Conservation (phyloP, 2,797 vertebrate genomes). For the Rallus crepitans region DNA sequence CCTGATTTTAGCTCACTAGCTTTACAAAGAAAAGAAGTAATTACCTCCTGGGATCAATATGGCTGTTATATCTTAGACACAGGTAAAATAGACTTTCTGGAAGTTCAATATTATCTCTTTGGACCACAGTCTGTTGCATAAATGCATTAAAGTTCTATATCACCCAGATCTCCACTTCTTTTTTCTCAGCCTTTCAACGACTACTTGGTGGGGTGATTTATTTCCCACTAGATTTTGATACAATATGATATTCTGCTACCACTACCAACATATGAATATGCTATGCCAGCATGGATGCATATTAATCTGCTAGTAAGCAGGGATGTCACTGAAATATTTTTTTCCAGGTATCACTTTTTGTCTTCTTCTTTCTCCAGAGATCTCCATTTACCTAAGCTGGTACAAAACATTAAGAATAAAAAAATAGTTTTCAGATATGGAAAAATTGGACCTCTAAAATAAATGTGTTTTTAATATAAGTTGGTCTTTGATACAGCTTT, state of each 20-base stretch:
- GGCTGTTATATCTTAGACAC: neutral
- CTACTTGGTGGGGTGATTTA: neutral
- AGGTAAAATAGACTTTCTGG: neutral
- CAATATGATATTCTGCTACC: neutral
- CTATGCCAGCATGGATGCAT: neutral
- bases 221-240: neutral
- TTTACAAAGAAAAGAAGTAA: neutral
- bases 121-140: neutral
- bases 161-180: neutral
- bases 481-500: neutral
- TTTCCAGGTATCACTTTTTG: neutral
- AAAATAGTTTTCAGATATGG: neutral
- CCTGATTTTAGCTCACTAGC: neutral
- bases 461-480: neutral
- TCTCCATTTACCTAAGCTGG: neutral
- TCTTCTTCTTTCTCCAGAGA: neutral
- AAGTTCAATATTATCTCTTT: neutral
- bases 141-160: neutral
- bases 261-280: neutral
- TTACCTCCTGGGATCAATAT: neutral
- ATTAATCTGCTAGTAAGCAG: neutral
- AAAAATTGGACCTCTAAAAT: neutral
- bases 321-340: neutral
- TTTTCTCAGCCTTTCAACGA: neutral
- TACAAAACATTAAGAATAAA: neutral